phyloP scores from a whole-genome alignment of 2,888 invertebrate genomes.

The Stenodema calcarata region DNA sequence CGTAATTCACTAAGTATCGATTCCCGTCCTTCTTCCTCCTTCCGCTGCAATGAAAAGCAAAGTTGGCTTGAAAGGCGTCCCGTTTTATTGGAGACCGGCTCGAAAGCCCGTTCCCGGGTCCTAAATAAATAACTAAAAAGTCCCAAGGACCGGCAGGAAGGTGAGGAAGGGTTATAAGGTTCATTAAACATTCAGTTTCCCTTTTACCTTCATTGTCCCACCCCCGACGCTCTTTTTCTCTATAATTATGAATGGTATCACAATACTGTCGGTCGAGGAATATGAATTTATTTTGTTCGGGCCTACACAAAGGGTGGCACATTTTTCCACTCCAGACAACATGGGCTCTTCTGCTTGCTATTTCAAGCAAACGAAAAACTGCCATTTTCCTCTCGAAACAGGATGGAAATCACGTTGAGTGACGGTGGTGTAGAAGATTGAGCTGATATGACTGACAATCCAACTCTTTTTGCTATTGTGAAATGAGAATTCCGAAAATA shows the following conservation, averaged over 20 bases:
- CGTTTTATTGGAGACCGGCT: slow-evolving; percentile 19
- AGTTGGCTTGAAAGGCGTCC: slow-evolving; percentile 16
- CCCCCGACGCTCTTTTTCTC: not conserved
- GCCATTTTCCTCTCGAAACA: too few relatives aligned
- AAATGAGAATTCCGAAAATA: too few relatives aligned
- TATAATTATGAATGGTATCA: slow-evolving; percentile 14
- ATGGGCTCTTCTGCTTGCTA: not conserved
- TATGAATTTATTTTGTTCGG: slow-evolving; percentile 1
- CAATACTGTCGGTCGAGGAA: not conserved
- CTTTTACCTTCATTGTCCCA: slow-evolving; percentile 32
- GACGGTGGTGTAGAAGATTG: too few relatives aligned
- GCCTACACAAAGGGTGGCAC: not conserved
- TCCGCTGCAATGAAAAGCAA: not conserved
- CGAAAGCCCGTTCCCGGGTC: not conserved
- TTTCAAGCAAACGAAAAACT: not conserved
- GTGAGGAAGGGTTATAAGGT: slow-evolving; percentile 22
- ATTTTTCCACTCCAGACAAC: not conserved
- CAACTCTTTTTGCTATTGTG: too few relatives aligned
- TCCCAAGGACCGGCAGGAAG: not conserved
- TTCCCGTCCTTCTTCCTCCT: not conserved
- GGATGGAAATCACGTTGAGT: too few relatives aligned
- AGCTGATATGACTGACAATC: too few relatives aligned
- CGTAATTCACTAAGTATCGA: slow-evolving; percentile 2
- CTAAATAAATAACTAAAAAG: slow-evolving; percentile 38
- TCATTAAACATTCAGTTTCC: slow-evolving; percentile 43